A percentile compares a stretch with the other conserved stretches of the same genome.
Evolutionary conservation across 2,797 vertebrate species (phyloP).

Genomic region (Valencia hispanica): DNA sequence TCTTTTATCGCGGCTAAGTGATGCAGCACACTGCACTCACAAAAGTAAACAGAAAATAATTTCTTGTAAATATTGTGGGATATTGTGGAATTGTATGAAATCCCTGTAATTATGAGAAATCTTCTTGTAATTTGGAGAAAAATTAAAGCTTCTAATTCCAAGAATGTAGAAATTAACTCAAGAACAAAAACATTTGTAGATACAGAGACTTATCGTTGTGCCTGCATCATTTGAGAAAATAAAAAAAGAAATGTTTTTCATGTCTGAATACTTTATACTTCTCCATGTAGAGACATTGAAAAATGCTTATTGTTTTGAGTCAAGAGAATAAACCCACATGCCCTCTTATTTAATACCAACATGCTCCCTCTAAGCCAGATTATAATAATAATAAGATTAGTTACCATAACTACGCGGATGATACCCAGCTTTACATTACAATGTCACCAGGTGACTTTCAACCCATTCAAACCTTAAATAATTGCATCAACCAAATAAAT

Average conservation of each 20-base stretch:
- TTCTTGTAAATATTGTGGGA: not conserved
- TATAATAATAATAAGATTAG: too few species aligned
- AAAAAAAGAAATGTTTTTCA: too few species aligned
- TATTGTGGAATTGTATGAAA: not conserved
- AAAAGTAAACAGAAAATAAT: not conserved
- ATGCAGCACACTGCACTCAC: not conserved
- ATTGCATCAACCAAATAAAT: too few species aligned
- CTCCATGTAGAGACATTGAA: not conserved
- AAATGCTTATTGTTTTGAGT: not conserved
- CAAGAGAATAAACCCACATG: not conserved
- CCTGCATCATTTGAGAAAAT: not conserved
- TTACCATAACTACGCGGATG: too few species aligned
- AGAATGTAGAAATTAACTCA: not conserved
- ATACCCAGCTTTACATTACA: too few species aligned
- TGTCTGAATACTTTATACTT: not conserved
- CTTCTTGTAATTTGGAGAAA: not conserved
- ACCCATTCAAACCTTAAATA: too few species aligned
- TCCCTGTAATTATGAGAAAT: not conserved
- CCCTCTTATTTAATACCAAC: too few species aligned
- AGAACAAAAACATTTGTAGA: not conserved
- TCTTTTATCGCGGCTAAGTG: not conserved
- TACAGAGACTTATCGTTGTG: not conserved
- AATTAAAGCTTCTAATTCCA: not conserved
- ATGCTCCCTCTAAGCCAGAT: too few species aligned
- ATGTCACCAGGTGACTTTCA: too few species aligned